phyloP scores from a whole-genome alignment of 2,113 vertebrate genomes.

The Vombatus ursinus region DNA sequence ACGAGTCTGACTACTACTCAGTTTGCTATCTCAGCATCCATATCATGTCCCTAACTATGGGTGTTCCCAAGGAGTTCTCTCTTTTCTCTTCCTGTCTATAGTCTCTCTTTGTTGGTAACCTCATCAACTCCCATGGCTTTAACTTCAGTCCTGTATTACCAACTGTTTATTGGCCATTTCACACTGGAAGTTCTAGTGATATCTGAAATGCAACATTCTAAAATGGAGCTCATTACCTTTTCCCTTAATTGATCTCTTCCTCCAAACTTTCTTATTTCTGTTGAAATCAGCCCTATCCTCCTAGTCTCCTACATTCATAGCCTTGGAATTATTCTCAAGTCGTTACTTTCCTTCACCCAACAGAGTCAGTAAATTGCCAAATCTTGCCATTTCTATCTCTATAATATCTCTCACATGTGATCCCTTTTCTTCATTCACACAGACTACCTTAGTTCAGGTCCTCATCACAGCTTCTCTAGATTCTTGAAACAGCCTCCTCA shows the following conservation, averaged over 20 bases:
- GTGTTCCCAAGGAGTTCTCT: neutral
- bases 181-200: neutral
- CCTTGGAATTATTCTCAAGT: neutral
- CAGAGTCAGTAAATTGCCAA: neutral
- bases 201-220: neutral
- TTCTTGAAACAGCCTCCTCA: neutral
- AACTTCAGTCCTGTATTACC: no score
- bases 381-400: neutral
- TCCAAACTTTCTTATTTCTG: neutral
- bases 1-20: neutral
- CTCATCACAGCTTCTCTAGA: neutral
- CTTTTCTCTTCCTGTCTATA: neutral
- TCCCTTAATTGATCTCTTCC: neutral
- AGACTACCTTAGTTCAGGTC: neutral
- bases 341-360: neutral
- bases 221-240: neutral
- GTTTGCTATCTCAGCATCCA: neutral
- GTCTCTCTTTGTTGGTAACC: neutral
- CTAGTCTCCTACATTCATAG: neutral
- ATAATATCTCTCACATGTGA: neutral
- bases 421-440: neutral
- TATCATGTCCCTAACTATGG: neutral
- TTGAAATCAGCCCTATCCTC: neutral
- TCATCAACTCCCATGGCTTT: neutral
- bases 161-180: neutral